Evolutionary conservation across 2,113 vertebrate species (phyloP), one percentile per base, ranked within the genome.

Genomic region (Hippopotamus amphibius): DNA sequence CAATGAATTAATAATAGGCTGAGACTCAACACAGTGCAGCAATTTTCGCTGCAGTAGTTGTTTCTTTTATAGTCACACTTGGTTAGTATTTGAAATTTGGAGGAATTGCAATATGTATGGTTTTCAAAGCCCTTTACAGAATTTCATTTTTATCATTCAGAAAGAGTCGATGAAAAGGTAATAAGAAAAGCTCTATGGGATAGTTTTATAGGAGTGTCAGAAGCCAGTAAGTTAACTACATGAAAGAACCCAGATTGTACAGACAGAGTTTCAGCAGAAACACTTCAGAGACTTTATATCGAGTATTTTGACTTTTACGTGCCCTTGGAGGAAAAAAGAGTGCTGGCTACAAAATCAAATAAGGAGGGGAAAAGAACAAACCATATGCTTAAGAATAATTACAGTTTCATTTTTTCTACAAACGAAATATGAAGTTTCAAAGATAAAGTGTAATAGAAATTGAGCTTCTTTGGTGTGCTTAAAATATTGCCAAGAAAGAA

Each of bases 71-170:
- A 96, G 96, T 97, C 92, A 95, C 5, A 92, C 92, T 97, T 95
- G 96, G 97, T 98, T 96, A 96, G 96, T 95, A 95, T 96, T 97
- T 94, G 97, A 97, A 97, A 97, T 94, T 97, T 96, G 90, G 88
- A 97, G 83, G 93, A 97, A 82, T 71, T 96, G 96, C 97, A 98
- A 37, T 93, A 93, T 53, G 28, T 3, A 14, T 84, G 68, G 63
- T 97, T 98, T 98, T 91, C 96, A 98, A 97, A 98, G 92, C 59
- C 87, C 95, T 30, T 97, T 41, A 48, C 33, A 97, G 96, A 92
- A 65, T 92, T 97, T 98, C 97, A 97, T 97, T 97, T 97, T 97
- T 81, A 96, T 90, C 76, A 96, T 65, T 96, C 7, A 3, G 50
- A 72, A 30, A 95, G 7, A 43, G 41, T 97, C 97, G 97, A 96